Evolutionary conservation across 2,888 invertebrate genomes (phyloP), one percentile per base, ranked within the genome.

Genomic region (Phengaris alcon): DNA sequence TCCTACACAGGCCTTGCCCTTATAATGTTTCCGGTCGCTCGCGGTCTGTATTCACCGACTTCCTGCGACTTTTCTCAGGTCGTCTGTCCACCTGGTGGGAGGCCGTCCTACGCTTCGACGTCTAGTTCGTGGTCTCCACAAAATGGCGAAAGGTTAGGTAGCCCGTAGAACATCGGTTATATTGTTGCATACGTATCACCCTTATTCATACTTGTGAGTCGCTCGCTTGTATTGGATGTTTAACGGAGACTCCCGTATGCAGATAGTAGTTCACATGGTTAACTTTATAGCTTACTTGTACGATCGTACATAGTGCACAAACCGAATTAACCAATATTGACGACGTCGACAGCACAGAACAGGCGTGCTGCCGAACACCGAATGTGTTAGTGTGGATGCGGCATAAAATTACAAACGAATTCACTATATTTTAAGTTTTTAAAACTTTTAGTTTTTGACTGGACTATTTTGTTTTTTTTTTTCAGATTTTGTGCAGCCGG

Each of bases 251-350:
- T 51, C 35, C 54, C 35, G 68, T 73, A 52, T 64, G 74, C 44
- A 55, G 69, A 75, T 55, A 68, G 13, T 22, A 68, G 74, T 15
- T 69, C 64, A 75, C 46, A 75, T 69, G 12, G 75, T 55, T 51
- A 74, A 74, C 70, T 74, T 76, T 74, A 59, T n/a, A 48, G 69
- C 76, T 76, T 74, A 51, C 72, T 75, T 75, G 54, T 57, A 68
- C 55, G 77, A 75, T 75, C 75, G 75, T 72, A 75, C 75, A 74
- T 51, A 52, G 59, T 46, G 35, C 69, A 48, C 46, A 68, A 55
- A 79, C 80, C 79, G 82, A 89, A 89, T 89, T 88, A 89, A 87
- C 87, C 86, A 85, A 88, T 90, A 89, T 89, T 88, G 89, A 87
- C 85, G 87, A 88, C 86, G 85, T 83, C 84, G 87, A 79, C 78